phyloP scores from a whole-genome alignment of 1,140 invertebrate species.

The Andrena cerasifolii region DNA sequence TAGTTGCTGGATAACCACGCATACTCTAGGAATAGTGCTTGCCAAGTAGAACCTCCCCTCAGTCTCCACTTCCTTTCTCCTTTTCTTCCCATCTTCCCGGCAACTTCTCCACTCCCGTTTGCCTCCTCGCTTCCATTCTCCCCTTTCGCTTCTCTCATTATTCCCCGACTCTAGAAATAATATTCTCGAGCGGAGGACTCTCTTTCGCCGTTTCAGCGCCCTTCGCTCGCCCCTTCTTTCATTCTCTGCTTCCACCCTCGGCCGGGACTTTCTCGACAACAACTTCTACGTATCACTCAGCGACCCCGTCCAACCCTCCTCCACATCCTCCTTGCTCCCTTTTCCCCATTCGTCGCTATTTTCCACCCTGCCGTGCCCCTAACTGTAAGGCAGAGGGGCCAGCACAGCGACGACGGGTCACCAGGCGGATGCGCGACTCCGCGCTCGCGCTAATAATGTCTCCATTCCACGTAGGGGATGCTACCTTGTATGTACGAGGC shows the following conservation, averaged over 20 bases:
- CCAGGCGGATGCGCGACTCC: slow-evolving; percentile 10
- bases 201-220: not conserved
- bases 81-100: not conserved
- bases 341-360: slow-evolving; percentile 29
- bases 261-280: not conserved
- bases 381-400: not conserved
- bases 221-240: not conserved
- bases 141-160: not conserved
- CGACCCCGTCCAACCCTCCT: slow-evolving; percentile 13
- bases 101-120: not conserved
- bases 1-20: too few species aligned
- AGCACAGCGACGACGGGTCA: slow-evolving; percentile 6
- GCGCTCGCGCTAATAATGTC: slow-evolving; percentile 66
- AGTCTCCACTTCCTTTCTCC: not conserved
- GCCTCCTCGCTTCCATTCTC: slow-evolving; percentile 17
- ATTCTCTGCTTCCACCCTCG: not conserved
- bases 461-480: slow-evolving; percentile 26
- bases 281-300: not conserved
- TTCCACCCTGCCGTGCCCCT: too few species aligned
- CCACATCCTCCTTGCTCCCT: slow-evolving; percentile 74
- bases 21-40: not conserved
- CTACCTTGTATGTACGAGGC: not conserved
- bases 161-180: not conserved
- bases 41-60: not conserved
- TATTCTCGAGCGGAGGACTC: not conserved